These are phyloP conservation scores for Trichogramma pretiosum DNA, from an alignment of 1,140 invertebrate genomes.

Conservation along the genomic window DNA sequence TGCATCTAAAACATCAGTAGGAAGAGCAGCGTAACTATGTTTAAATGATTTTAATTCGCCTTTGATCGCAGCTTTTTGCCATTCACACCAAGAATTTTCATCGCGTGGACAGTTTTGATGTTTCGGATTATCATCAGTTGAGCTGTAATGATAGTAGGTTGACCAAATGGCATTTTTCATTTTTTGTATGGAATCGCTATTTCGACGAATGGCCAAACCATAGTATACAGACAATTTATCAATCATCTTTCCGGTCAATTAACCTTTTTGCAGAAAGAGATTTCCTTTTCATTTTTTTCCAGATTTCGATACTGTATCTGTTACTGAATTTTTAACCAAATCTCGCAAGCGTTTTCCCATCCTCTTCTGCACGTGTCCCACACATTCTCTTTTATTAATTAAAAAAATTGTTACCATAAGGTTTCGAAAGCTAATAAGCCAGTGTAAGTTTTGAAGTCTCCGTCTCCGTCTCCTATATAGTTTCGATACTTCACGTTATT, in stretches of 20 bases:
- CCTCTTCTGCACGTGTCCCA: conserved; percentile 24
- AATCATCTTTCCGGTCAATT: conserved; percentile 19
- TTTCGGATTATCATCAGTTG: background rate
- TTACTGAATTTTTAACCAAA: conserved; percentile 9
- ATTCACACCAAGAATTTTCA: conserved; percentile 24
- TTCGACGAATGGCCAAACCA: conserved; percentile 19
- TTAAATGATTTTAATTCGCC: conserved; percentile 6
- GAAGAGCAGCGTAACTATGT: conserved; percentile 11
- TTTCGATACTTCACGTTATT: conserved; percentile 17
- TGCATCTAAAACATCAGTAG: conserved; percentile 12
- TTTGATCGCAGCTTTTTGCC: conserved; percentile 14
- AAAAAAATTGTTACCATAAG: conserved; percentile 18
- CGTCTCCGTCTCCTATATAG: conserved; percentile 17
- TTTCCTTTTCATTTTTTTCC: conserved; percentile 3
- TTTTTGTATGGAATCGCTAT: conserved; percentile 10
- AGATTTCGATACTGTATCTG: background rate
- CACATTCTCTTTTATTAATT: conserved; percentile 23
- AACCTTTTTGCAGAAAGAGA: conserved; percentile 14
- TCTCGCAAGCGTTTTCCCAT: conserved; percentile 22
- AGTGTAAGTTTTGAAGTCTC: conserved; percentile 20
- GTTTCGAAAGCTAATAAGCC: conserved; percentile 19
- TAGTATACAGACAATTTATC: conserved; percentile 21
- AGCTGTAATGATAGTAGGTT: conserved; percentile 7
- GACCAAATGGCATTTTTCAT: conserved; percentile 16
- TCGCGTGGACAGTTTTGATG: conserved; percentile 6